These are phyloP conservation scores for Mythimna lalbum DNA, from an alignment of 2,888 invertebrate genomes.

Conservation along the genomic window DNA sequence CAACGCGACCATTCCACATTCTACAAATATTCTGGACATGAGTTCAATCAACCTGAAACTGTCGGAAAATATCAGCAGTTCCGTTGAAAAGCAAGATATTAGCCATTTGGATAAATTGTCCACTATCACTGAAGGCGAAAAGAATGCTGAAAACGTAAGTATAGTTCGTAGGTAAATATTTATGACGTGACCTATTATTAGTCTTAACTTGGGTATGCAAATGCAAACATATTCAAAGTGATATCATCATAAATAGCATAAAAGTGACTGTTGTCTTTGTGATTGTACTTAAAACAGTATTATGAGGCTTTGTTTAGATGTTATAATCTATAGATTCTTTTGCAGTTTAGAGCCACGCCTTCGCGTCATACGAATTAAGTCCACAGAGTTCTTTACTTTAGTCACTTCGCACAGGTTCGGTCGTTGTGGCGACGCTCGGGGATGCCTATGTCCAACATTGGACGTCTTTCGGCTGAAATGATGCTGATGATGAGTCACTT, in stretches of 20 bases:
- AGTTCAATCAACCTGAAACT: conserved; percentile 91
- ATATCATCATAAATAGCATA: not conserved
- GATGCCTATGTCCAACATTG: too few relatives aligned
- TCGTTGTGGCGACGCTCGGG: too few relatives aligned
- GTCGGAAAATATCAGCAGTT: conserved; percentile 90
- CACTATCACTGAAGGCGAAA: conserved; percentile 90
- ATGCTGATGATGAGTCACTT: too few relatives aligned
- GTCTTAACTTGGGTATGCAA: conserved; percentile 12
- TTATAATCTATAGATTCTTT: too few relatives aligned
- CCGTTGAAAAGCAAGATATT: conserved; percentile 85
- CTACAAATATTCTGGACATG: conserved; percentile 92
- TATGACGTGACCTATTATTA: not conserved
- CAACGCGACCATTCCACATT: conserved; percentile 85
- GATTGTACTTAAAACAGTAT: not conserved
- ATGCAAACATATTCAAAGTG: conserved; percentile 2
- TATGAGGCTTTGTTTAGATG: not conserved
- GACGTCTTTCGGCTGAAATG: too few relatives aligned
- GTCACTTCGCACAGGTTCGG: too few relatives aligned
- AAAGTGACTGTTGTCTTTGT: not conserved
- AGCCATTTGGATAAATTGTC: conserved; percentile 80
- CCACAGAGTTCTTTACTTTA: too few relatives aligned
- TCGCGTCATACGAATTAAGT: too few relatives aligned
- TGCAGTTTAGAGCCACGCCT: not conserved
- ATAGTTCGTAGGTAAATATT: conserved; percentile 8
- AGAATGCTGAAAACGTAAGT: conserved; percentile 91